Evolutionary conservation across 2,888 invertebrate species (phyloP), one percentile per base, ranked within the genome.

Genomic region (Chouioia cunea): DNA sequence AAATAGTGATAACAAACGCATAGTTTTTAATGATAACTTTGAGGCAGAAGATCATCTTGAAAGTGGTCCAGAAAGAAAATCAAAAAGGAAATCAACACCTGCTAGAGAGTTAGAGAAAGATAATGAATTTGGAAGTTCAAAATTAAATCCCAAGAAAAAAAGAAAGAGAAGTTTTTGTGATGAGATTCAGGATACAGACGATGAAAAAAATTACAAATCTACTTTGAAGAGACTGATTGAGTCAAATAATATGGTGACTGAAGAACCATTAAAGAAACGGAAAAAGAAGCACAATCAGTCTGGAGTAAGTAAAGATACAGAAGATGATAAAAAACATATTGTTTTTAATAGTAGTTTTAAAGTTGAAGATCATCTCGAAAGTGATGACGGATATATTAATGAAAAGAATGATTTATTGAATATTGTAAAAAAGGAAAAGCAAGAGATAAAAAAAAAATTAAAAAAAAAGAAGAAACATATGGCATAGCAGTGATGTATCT

Each of bases 221-320:
- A 1, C 16, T 27, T 10, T 58, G 14, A 67, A 43, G 14, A 23
- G 57, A 12, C 12, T 44, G 57, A 22, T 43, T n/a, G 18, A 53
- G 20, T 36, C 20, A 4, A 44, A 58, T 12, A 14, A 36, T 36
- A 10, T 36, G 10, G 70, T 65, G 69, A 43, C 50, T n/a, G 50
- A 43, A 16, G 50, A 14, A n/a, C 22, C 23, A 63, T 66, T 65
- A 43, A 53, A 71, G 63, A 65, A 70, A 56, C 16, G 64, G 65
- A 54, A 64, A 63, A 73, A 74, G 73, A 20, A 72, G 74, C 43
- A 77, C 73, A 53, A 50, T 58, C 58, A 75, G 71, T n/a, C n/a
- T 44, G 56, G 48, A 20, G 16, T 16, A 47, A 20, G 14, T 10
- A n/a, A n/a, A 3, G 65, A 70, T 36, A 62, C 48, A 4, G 68